Percentiles rank a stretch among this genome's conserved stretches.
phyloP scores from a whole-genome alignment of 2,797 vertebrate species.

The Chelonia mydas region DNA sequence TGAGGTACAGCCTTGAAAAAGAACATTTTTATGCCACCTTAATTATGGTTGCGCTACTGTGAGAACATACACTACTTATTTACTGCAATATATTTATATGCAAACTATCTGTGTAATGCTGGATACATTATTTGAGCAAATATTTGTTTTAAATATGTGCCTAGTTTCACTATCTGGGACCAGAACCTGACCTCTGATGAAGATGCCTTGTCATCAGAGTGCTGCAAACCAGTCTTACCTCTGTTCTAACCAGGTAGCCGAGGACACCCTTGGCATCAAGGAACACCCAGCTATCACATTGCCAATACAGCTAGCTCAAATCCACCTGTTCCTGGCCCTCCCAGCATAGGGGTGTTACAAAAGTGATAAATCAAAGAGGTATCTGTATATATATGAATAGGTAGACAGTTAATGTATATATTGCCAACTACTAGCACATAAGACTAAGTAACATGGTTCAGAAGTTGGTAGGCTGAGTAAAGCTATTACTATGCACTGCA shows the following conservation, averaged over 20 bases:
- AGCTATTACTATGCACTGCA: too few relatives aligned
- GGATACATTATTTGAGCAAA: not conserved
- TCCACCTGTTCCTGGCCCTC: not conserved
- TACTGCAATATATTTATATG: not conserved
- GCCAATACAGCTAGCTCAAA: not conserved
- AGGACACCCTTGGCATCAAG: rapidly evolving
- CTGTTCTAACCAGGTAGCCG: not conserved
- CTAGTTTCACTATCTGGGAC: not conserved
- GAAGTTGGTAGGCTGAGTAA: not conserved
- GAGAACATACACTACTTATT: not conserved
- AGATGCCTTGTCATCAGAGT: not conserved
- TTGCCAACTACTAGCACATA: rapidly evolving
- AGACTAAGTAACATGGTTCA: not conserved
- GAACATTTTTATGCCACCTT: too few relatives aligned
- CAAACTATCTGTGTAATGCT: not conserved
- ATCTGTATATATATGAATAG: rapidly evolving
- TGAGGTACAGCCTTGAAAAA: too few relatives aligned
- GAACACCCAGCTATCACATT: not conserved
- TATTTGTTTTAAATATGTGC: not conserved
- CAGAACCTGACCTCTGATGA: not conserved
- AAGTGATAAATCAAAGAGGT: not conserved
- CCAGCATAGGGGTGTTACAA: rapidly evolving
- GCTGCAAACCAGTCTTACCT: not conserved
- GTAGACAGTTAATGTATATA: not conserved
- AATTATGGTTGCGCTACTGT: too few relatives aligned